These are phyloP conservation scores for Diglossa cyanea DNA, from an alignment of 2,797 vertebrate genomes.

Conservation along the genomic window DNA sequence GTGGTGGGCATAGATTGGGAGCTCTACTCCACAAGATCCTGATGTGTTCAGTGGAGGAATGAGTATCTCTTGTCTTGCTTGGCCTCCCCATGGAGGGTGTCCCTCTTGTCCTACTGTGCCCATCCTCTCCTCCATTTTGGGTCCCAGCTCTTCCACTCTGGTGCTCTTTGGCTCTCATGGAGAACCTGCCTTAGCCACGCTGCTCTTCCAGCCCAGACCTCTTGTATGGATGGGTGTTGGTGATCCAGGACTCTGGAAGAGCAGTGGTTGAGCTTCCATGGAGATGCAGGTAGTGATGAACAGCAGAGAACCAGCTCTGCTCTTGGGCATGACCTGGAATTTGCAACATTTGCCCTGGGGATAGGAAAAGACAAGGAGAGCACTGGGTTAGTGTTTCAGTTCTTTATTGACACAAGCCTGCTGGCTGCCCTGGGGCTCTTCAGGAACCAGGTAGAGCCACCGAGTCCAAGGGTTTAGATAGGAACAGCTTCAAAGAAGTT, in stretches of 20 bases:
- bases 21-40: fast-evolving
- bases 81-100: background rate
- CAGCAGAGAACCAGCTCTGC: background rate
- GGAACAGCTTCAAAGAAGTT: conserved; percentile 46
- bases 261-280: background rate
- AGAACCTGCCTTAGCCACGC: background rate
- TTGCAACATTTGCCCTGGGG: background rate
- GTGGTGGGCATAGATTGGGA: background rate
- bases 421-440: background rate
- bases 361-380: background rate
- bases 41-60: background rate
- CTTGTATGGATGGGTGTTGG: background rate
- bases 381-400: background rate
- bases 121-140: background rate
- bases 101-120: fast-evolving
- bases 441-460: conserved; percentile 26
- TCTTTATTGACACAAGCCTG: conserved; percentile 15
- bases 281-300: background rate
- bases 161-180: background rate
- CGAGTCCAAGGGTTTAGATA: background rate
- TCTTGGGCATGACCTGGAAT: background rate
- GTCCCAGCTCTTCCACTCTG: background rate
- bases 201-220: background rate
- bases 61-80: background rate
- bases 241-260: background rate